A percentile compares a stretch with the other conserved stretches of the same genome.
These are phyloP conservation scores for Synchiropus splendidus DNA, from an alignment of 2,113 vertebrate species.

Conservation along the genomic window DNA sequence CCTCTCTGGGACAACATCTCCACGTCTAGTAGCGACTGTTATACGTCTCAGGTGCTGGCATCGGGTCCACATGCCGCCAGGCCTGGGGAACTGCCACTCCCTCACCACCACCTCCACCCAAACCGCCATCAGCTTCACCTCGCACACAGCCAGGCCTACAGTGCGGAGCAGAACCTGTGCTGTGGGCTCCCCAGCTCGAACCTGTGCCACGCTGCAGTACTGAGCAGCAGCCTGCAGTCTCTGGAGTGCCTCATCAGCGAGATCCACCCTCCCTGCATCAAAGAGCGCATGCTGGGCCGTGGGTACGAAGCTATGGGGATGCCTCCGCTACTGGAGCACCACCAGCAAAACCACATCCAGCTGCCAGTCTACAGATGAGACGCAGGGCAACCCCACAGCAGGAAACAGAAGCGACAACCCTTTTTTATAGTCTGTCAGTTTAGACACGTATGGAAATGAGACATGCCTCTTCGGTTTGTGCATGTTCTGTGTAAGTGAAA, in stretches of 20 bases:
- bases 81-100: constrained; percentile 57
- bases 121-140: constrained; percentile 27
- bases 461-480: constrained; percentile 46
- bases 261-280: constrained; percentile 95
- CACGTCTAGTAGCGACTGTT: constrained; percentile 84
- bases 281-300: constrained; percentile 94
- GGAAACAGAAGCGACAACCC: constrained; percentile 9
- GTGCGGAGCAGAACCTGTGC: constrained; percentile 59
- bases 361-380: constrained; percentile 89
- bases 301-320: constrained; percentile 86
- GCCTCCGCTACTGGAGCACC: constrained; percentile 85
- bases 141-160: constrained; percentile 45
- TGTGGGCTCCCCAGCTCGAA: constrained; percentile 73
- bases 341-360: constrained; percentile 88
- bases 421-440: constrained; percentile 20
- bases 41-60: constrained; percentile 76
- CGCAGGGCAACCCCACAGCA: not conserved
- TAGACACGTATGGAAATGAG: constrained; percentile 13
- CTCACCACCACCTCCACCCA: constrained; percentile 37
- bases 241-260: constrained; percentile 97
- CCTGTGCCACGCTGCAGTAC: constrained; percentile 80
- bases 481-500: constrained; percentile 43
- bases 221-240: constrained; percentile 95
- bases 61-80: constrained; percentile 53
- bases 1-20: constrained; percentile 81